Percentiles rank a stretch among this genome's conserved stretches.
Conservation (phyloP, 2,797 vertebrate genomes). For the Eulemur coronatus region DNA sequence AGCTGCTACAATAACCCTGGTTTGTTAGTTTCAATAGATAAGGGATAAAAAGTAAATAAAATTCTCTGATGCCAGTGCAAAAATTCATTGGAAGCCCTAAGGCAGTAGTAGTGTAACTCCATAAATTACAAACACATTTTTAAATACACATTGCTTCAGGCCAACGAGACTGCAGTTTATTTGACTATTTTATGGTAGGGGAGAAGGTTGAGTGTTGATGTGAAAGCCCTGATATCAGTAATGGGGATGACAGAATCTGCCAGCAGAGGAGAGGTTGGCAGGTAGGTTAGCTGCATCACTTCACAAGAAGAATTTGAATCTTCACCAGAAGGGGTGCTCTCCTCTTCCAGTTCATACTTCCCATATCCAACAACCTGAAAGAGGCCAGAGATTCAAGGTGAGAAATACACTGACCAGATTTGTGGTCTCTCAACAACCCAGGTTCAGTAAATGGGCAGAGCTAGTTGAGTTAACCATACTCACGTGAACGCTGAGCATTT, state of each 20-base stretch:
- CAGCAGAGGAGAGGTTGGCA: constrained; percentile 86
- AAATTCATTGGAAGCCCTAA: constrained; percentile 53
- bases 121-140: constrained; percentile 68
- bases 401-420: background rate
- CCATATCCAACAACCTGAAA: constrained; percentile 95
- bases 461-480: constrained; percentile 74
- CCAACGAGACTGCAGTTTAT: constrained; percentile 83
- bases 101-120: constrained; percentile 42
- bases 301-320: constrained; percentile 86
- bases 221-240: constrained; percentile 93
- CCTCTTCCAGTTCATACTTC: constrained; percentile 87
- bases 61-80: constrained; percentile 51
- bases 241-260: constrained; percentile 83
- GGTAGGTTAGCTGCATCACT: constrained; percentile 90
- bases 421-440: background rate
- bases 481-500: constrained; percentile 94
- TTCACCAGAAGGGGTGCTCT: constrained; percentile 68
- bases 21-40: constrained; percentile 15
- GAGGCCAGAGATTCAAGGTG: background rate
- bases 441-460: background rate
- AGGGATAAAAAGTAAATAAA: background rate
- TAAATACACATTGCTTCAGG: constrained; percentile 73
- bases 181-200: constrained; percentile 96
- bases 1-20: background rate
- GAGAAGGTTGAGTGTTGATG: constrained; percentile 90